A percentile compares a stretch with the other conserved stretches of the same genome.
phyloP scores from a whole-genome alignment of 1,140 invertebrate genomes.

The Zaprionus ghesquierei region DNA sequence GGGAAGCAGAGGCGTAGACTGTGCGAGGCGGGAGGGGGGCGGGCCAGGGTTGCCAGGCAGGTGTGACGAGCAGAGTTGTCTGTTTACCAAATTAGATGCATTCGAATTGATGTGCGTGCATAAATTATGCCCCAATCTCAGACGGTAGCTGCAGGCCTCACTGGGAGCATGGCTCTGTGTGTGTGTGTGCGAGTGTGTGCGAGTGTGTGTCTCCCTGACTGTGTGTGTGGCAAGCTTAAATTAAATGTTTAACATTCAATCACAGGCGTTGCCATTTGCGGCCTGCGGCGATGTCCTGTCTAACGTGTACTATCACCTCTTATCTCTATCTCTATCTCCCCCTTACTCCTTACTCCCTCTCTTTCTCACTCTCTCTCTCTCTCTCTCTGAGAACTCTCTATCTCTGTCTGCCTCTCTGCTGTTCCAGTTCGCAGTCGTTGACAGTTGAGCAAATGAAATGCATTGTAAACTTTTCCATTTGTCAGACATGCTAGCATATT shows the following conservation, averaged over 20 bases:
- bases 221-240: slow-evolving; percentile 68
- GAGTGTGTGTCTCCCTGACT: background rate
- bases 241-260: slow-evolving; percentile 81
- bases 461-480: slow-evolving; percentile 76
- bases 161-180: background rate
- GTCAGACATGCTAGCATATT: slow-evolving; percentile 39
- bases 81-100: slow-evolving; percentile 79
- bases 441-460: slow-evolving; percentile 67
- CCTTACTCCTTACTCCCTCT: background rate
- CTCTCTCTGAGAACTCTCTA: background rate
- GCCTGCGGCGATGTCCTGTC: slow-evolving; percentile 36
- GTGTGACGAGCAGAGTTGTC: slow-evolving; percentile 47
- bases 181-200: slow-evolving; percentile 1
- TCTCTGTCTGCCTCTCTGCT: background rate
- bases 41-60: slow-evolving; percentile 23
- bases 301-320: background rate
- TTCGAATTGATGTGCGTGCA: slow-evolving; percentile 79
- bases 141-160: slow-evolving; percentile 4
- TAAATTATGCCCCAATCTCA: slow-evolving; percentile 64
- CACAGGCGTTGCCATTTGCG: slow-evolving; percentile 49
- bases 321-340: background rate
- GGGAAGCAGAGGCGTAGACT: slow-evolving; percentile 3
- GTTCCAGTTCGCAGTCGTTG: slow-evolving; percentile 31
- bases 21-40: background rate
- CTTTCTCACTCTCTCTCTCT: background rate